Evolutionary conservation across 2,797 vertebrate genomes (phyloP).

Genomic region (Xenops minutus): DNA sequence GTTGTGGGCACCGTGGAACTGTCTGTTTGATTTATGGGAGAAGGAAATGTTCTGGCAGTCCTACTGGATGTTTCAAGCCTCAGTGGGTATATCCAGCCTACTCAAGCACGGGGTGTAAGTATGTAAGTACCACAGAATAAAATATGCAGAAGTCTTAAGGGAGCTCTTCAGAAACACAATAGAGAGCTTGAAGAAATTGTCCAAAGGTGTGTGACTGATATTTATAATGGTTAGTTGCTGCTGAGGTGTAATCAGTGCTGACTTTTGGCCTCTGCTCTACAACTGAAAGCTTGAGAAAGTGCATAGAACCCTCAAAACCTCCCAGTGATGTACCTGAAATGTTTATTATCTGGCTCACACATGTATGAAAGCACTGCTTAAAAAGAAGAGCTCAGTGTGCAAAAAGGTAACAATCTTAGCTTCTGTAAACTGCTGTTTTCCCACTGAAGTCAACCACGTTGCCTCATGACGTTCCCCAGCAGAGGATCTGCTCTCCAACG

Average conservation of each 20-base stretch:
- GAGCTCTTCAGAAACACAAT: neutral
- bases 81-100: neutral
- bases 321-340: neutral
- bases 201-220: neutral
- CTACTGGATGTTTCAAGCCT: neutral
- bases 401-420: neutral
- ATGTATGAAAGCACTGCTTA: neutral
- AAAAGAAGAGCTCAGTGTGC: neutral
- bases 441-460: neutral
- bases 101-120: neutral
- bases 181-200: neutral
- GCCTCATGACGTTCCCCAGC: neutral
- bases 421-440: constrained; percentile 25
- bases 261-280: neutral
- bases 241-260: neutral
- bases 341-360: constrained; percentile 9
- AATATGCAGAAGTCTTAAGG: neutral
- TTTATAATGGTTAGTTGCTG: neutral
- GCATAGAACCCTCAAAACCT: neutral
- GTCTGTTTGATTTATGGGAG: neutral
- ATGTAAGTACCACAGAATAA: neutral
- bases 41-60: neutral
- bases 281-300: neutral
- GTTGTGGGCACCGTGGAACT: neutral
- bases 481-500: neutral